These are phyloP conservation scores for Spinibarbus caldwelli DNA, from an alignment of 2,797 vertebrate species.

Conservation along the genomic window DNA sequence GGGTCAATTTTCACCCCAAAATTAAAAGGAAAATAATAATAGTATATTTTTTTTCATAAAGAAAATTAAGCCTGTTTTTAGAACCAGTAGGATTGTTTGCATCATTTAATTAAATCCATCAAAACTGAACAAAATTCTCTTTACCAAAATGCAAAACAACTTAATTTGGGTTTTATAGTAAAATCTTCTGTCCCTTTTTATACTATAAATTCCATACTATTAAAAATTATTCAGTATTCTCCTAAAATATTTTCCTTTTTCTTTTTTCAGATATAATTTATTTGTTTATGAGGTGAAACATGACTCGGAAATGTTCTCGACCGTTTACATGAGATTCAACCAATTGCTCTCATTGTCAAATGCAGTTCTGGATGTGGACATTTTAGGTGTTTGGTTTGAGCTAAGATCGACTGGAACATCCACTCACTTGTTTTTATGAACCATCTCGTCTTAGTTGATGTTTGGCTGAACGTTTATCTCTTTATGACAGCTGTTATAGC, in stretches of 20 bases:
- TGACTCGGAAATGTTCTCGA: background rate
- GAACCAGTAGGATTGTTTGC: background rate
- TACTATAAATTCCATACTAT: background rate
- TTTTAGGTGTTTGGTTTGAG: background rate
- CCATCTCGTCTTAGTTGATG: slow-evolving; percentile 30
- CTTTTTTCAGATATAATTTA: background rate
- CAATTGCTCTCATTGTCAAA: background rate
- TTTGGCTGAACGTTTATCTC: slow-evolving; percentile 52
- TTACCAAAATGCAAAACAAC: background rate
- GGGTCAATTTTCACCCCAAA: background rate
- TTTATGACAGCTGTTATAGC: slow-evolving; percentile 68
- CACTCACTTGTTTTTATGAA: background rate
- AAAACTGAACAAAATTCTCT: background rate
- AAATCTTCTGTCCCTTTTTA: background rate
- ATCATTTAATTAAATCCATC: background rate
- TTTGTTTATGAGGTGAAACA: background rate
- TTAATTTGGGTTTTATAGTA: background rate
- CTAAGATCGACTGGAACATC: slow-evolving; percentile 9
- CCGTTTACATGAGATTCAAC: background rate
- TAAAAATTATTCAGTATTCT: background rate
- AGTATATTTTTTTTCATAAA: background rate
- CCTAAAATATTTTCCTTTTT: background rate
- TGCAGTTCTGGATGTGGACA: background rate
- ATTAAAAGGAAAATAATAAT: background rate
- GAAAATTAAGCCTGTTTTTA: background rate